Base-by-base conservation (phyloP, 2,888 invertebrate genomes). In the Calameuta pallipes region DNA sequence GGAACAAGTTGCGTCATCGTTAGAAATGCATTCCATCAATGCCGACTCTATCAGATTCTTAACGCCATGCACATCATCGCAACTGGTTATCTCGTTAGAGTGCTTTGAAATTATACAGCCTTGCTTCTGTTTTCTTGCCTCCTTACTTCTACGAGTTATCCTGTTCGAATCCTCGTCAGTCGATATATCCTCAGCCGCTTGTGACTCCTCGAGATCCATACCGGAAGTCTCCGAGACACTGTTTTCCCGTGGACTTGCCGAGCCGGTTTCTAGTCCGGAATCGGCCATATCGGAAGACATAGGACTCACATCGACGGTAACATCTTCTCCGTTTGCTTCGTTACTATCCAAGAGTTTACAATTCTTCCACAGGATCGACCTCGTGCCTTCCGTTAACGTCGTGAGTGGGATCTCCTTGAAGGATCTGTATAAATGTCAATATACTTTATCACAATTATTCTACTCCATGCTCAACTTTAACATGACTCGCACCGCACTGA, bases 251-350 rank as follows among this genome's bases (percentile, higher is more conserved):
- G 92, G 91, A 87, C 92, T 92, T 77, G 88, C 87, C 74, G 92
- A 92, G 81, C 90, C 90, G 77, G 92, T 91, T 81, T 92, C 92
- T 79, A 92, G 84, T 82, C 91, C 92, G 70, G 92, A 92, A 87
- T 92, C 92, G 82, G 92, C 91, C 91, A 91, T 91, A 79, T 91
- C 90, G 80, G 89, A 89, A 71, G 85, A 82, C 78, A 83, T 83
- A 74, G 87, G 86, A 80, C 86, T 89, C 78, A 83, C 79, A 82
- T 86, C 87, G 78, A 83, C 82, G 77, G 76, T 75, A 69, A 69
- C 83, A 82, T 85, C 82, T 78, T 82, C 69, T 76, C 79, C 75
- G 80, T 79, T 80, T 73, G 37, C 75, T 79, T 76, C 23, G 36
- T 36, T n/a, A 13, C 33, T 71, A 6, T 34, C 13, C 31, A 23